Percentiles rank a stretch among this genome's conserved stretches.
phyloP scores from a whole-genome alignment of 1,140 invertebrate genomes.

The Drosophila ambigua region DNA sequence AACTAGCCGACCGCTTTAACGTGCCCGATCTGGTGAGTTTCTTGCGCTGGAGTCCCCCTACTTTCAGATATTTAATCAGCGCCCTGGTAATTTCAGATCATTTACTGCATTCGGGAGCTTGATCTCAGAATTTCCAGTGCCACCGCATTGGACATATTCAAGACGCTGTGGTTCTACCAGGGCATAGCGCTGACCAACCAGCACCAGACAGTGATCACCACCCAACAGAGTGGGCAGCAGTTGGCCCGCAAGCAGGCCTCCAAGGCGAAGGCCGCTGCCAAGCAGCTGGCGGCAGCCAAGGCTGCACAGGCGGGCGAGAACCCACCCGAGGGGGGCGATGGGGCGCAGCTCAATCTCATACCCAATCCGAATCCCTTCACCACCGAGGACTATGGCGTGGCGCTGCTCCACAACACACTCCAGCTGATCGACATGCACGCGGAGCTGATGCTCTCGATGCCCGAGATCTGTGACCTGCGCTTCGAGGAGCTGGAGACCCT shows the following conservation, averaged over 20 bases:
- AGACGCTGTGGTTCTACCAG: conserved; percentile 81
- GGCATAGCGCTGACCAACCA: conserved; percentile 71
- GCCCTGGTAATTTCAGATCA: conserved; percentile 52
- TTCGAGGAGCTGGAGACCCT: conserved; percentile 83
- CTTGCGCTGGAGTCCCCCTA: neutral
- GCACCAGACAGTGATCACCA: conserved; percentile 76
- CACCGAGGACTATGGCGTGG: conserved; percentile 79
- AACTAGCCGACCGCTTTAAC: conserved; percentile 79
- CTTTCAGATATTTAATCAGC: too few species aligned
- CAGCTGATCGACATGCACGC: conserved; percentile 83
- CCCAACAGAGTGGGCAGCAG: conserved; percentile 66
- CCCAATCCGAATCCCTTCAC: conserved; percentile 81
- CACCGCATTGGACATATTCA: conserved; percentile 79
- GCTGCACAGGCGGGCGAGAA: conserved; percentile 38
- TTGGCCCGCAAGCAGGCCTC: conserved; percentile 56
- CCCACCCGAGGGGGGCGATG: conserved; percentile 40
- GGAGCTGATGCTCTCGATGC: conserved; percentile 65
- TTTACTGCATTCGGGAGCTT: conserved; percentile 81
- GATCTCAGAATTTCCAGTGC: conserved; percentile 77
- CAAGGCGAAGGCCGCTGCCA: conserved; percentile 66
- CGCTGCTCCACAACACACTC: conserved; percentile 76
- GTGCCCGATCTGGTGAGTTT: conserved; percentile 81
- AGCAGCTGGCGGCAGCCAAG: conserved; percentile 36
- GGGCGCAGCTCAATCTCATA: conserved; percentile 60
- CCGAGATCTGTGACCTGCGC: conserved; percentile 66